Evolutionary conservation across 2,888 invertebrate species (phyloP).

Genomic region (Ctenicera cuprea): DNA sequence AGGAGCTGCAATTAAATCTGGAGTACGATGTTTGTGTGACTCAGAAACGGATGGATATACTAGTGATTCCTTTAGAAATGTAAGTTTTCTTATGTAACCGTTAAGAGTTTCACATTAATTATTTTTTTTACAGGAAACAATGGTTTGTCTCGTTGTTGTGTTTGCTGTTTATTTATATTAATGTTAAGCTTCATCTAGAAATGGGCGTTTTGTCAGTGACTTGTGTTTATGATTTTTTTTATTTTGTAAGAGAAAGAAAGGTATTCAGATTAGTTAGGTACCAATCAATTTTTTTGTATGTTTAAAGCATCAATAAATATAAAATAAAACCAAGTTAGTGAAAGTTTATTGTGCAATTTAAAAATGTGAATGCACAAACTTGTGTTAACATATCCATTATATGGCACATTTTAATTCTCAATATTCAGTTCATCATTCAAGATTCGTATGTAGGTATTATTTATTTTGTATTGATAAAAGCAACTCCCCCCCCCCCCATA

Average conservation of each 20-base stretch:
- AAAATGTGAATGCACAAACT: neutral
- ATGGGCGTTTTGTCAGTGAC: neutral
- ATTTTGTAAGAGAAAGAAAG: too few species aligned
- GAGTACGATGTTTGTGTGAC: slow-evolving; percentile 95
- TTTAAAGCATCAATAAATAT: neutral
- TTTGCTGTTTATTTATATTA: slow-evolving; percentile 90
- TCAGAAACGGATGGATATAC: slow-evolving; percentile 93
- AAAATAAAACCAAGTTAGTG: neutral
- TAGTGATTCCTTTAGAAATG: slow-evolving; percentile 88
- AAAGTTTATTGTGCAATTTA: slow-evolving; percentile 1
- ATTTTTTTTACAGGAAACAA: slow-evolving; percentile 78
- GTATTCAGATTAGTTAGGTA: too few species aligned
- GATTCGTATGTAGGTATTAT: slow-evolving; percentile 98
- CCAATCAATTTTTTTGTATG: neutral
- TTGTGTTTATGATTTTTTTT: neutral
- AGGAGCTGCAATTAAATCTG: slow-evolving; percentile 92
- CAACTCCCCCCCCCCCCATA: slow-evolving; percentile 97
- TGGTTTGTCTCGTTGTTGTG: slow-evolving; percentile 90
- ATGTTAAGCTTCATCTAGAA: slow-evolving; percentile 56
- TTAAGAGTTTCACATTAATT: neutral
- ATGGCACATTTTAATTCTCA: neutral
- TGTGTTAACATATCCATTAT: neutral
- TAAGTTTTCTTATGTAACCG: slow-evolving; percentile 72
- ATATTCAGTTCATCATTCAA: slow-evolving; percentile 83
- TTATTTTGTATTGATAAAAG: slow-evolving; percentile 98